Evolutionary conservation across 2,113 vertebrate species (phyloP).

Genomic region (Hemicordylus capensis): DNA sequence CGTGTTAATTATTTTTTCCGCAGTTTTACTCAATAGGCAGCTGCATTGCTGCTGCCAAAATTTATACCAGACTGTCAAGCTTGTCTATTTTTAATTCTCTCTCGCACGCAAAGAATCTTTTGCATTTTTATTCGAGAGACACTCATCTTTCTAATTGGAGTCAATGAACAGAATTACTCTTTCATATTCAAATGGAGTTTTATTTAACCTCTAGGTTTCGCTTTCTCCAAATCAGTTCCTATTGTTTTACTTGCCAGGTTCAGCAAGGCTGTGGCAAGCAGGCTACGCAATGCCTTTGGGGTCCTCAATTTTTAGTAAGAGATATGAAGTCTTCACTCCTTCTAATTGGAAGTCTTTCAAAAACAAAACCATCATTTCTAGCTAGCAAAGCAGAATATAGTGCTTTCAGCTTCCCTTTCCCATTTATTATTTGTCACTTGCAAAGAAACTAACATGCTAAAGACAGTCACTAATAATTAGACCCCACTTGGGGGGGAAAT

Average conservation of each 20-base stretch:
- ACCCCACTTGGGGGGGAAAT: conserved; percentile 34
- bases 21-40: not conserved
- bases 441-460: not conserved
- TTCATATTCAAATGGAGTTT: conserved; percentile 2
- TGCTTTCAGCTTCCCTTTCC: conserved; percentile 25
- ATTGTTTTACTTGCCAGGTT: conserved; percentile 28
- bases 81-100: conserved; percentile 17
- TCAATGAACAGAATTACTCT: conserved; percentile 8
- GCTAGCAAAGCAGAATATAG: not conserved
- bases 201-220: conserved; percentile 10
- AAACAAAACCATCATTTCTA: conserved; percentile 44
- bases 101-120: not conserved
- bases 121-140: conserved; percentile 1
- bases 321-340: conserved; percentile 15
- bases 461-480: conserved; percentile 26
- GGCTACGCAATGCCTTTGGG: not conserved
- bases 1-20: conserved; percentile 32
- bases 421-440: not conserved
- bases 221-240: not conserved
- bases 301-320: conserved; percentile 38
- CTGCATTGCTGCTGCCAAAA: conserved; percentile 26
- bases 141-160: conserved; percentile 19
- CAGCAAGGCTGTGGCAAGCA: not conserved
- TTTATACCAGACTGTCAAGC: conserved; percentile 10
- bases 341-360: conserved; percentile 18